phyloP scores from a whole-genome alignment of 2,888 invertebrate genomes.

The Dermolepida albohirtum region DNA sequence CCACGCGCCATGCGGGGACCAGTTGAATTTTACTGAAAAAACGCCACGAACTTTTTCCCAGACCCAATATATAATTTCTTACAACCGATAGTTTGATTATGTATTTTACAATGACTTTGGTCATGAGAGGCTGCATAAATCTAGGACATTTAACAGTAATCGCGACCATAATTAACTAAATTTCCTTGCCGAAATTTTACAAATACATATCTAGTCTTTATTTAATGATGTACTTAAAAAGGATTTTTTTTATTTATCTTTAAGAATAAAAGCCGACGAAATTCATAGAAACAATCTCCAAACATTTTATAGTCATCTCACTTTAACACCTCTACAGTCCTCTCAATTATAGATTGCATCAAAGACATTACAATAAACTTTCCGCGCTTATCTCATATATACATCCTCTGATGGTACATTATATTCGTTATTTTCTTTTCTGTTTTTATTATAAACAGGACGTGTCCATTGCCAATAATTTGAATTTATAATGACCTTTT shows the following conservation, averaged over 20 bases:
- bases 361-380: constrained; percentile 35
- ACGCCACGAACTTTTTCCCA: too few species aligned
- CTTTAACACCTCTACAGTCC: constrained; percentile 24
- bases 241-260: constrained; percentile 2
- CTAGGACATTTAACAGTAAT: too few species aligned
- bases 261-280: constrained; percentile 15
- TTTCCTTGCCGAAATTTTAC: neutral
- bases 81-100: too few species aligned
- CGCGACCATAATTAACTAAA: too few species aligned
- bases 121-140: too few species aligned
- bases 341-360: constrained; percentile 30
- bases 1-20: too few species aligned
- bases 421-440: constrained; percentile 19
- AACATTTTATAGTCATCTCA: constrained; percentile 26
- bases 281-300: constrained; percentile 31
- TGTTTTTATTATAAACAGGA: neutral
- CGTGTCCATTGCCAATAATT: constrained; percentile 15
- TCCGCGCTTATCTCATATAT: constrained; percentile 18
- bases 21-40: too few species aligned
- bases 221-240: constrained; percentile 31
- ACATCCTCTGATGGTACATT: constrained; percentile 10
- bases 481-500: constrained; percentile 23
- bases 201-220: constrained; percentile 16
- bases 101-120: too few species aligned
- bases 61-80: too few species aligned